Percentiles rank a stretch among this genome's conserved stretches.
phyloP scores from a whole-genome alignment of 2,888 invertebrate species.

The Chaitophorus viminalis region DNA sequence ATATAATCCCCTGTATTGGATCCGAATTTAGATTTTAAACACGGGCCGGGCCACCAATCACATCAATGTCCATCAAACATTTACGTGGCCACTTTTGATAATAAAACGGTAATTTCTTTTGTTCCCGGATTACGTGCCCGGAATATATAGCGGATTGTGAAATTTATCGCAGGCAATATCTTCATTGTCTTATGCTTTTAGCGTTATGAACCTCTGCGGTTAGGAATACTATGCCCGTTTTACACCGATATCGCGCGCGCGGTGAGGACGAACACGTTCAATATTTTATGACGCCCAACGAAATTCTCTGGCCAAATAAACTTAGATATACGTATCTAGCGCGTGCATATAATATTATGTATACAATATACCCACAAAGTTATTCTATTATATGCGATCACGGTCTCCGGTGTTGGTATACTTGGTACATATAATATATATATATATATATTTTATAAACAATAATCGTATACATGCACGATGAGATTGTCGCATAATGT shows the following conservation, averaged over 20 bases:
- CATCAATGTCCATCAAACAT: conserved; percentile 61
- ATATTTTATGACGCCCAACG: conserved; percentile 50
- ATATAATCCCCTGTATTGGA: neutral
- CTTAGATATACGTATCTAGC: neutral
- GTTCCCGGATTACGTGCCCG: conserved; percentile 56
- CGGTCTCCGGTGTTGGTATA: neutral
- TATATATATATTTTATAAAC: conserved; percentile 32
- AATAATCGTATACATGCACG: neutral
- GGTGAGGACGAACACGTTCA: conserved; percentile 28
- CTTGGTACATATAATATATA: too few relatives aligned
- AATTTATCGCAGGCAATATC: conserved; percentile 59
- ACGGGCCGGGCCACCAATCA: conserved; percentile 48
- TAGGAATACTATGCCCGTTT: conserved; percentile 22
- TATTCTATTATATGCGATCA: neutral
- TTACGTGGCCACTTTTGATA: conserved; percentile 58
- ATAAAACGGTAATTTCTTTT: conserved; percentile 62
- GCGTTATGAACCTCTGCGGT: conserved; percentile 55
- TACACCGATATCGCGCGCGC: conserved; percentile 28
- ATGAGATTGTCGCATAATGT: neutral
- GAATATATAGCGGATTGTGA: conserved; percentile 50
- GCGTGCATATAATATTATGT: neutral
- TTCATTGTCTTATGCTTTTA: conserved; percentile 62
- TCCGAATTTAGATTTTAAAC: conserved; percentile 53
- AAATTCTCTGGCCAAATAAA: conserved; percentile 12
- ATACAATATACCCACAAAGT: neutral